Base-by-base conservation (phyloP, 1,140 invertebrate genomes). In the Apis laboriosa region DNA sequence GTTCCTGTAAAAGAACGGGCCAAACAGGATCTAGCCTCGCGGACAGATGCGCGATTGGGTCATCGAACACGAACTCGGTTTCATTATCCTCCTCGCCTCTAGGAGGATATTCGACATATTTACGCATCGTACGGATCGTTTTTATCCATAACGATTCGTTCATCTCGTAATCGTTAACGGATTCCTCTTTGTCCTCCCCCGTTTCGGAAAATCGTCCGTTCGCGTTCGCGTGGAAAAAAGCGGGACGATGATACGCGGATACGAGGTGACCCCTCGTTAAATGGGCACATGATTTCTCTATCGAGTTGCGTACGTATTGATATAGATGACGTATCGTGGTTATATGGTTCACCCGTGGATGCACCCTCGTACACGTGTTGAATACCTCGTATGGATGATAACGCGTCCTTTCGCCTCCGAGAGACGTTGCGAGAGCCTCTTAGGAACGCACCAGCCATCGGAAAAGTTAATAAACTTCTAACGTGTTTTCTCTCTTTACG, bases 11-110 rank as follows among this genome's bases (percentile, higher is more conserved):
- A 84, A 89, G 80, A 72, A 77, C 83, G 84, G 86, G 86, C 80
- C 85, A 83, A 89, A 87, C 88, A 85, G 82, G 85, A 89, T 85
- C 85, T 89, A 86, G 78, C 73, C 61, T 73, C 83, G 75, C 84
- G 87, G 77, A 86, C 80, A 72, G 70, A 71, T 24, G 67, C 81
- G 76, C 82, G 49, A 84, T 61, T 34, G 70, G 61, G 76, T 87
- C 74, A 75, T 60, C 9, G 28, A 9, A 17, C 58, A 55, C 60
- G 53, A 51, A 43, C 15, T 7, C n/a, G 53, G 64, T 58, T 71
- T 51, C 51, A 51, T 78, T 64, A 28, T 28, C 21, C 55, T 28
- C 21, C 55, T 43, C 13, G 74, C 34, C 34, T 43, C 34, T 7
- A 43, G 4, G 4, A 43, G 34, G 34, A 43, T 43, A 43, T 43